Evolutionary conservation across 1,140 invertebrate species (phyloP).

Genomic region (Oedothorax gibbosus): DNA sequence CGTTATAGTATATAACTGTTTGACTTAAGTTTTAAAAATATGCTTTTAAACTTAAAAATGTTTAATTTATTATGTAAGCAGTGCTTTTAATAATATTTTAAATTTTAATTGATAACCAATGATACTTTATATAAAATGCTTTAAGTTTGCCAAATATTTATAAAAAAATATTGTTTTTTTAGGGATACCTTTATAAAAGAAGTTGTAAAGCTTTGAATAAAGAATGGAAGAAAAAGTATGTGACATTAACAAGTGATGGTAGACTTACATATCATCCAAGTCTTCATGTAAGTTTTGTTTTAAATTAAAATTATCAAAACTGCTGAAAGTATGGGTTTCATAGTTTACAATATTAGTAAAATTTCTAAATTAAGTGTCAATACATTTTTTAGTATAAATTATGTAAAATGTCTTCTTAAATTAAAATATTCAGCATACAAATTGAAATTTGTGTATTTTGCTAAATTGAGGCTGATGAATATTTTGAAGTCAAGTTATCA

Average conservation of each 20-base stretch:
- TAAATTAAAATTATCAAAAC: not conserved
- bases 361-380: not conserved
- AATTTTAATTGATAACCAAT: no score
- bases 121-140: not conserved
- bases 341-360: not conserved
- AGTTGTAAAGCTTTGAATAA: slow-evolving; percentile 92
- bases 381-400: not conserved
- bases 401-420: not conserved
- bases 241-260: slow-evolving; percentile 94
- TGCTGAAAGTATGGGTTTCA: not conserved
- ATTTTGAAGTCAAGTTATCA: no score
- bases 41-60: no score
- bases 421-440: not conserved
- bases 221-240: slow-evolving; percentile 99
- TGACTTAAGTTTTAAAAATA: no score
- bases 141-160: not conserved
- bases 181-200: slow-evolving; percentile 94
- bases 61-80: no score
- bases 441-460: no score
- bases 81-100: no score
- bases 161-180: slow-evolving; percentile 16
- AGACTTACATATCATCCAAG: slow-evolving; percentile 95
- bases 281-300: slow-evolving; percentile 81
- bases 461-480: no score
- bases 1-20: no score